Conservation (phyloP, 1,140 invertebrate genomes). For the Acromyrmex echinatior region DNA sequence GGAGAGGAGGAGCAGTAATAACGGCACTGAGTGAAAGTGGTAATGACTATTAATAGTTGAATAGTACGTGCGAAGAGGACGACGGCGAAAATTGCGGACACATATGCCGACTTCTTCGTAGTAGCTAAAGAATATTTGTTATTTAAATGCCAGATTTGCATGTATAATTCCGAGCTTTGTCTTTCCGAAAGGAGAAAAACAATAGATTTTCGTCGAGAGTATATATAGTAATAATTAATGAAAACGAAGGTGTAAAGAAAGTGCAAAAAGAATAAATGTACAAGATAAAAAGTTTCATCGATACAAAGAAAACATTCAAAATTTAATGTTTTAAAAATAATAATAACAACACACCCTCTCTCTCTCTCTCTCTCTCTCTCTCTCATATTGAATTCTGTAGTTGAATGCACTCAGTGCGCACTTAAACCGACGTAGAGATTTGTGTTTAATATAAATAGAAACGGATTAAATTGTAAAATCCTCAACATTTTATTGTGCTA, state of each 20-base stretch:
- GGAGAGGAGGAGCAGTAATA: constrained; percentile 33
- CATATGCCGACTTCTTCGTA: neutral
- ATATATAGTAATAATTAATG: neutral
- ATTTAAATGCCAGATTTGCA: neutral
- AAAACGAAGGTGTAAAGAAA: neutral
- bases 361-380: too few relatives aligned
- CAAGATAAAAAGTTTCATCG: neutral
- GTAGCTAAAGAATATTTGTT: too few relatives aligned
- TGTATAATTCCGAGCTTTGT: neutral
- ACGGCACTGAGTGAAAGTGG: constrained; percentile 49
- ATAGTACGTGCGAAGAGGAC: constrained; percentile 28
- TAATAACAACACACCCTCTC: too few relatives aligned
- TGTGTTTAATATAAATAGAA: too few relatives aligned
- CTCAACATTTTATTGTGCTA: too few relatives aligned
- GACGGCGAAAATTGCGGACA: constrained; percentile 6
- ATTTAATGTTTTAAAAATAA: too few relatives aligned
- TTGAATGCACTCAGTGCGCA: too few relatives aligned
- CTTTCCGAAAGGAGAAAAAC: neutral
- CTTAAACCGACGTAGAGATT: too few relatives aligned
- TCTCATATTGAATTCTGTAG: too few relatives aligned
- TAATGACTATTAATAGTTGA: constrained; percentile 61
- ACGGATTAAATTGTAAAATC: too few relatives aligned
- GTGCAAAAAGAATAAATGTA: neutral
- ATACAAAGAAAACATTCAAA: too few relatives aligned
- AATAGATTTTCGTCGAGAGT: neutral